phyloP scores from a whole-genome alignment of 2,797 vertebrate genomes.

The Cyclura pinguis region DNA sequence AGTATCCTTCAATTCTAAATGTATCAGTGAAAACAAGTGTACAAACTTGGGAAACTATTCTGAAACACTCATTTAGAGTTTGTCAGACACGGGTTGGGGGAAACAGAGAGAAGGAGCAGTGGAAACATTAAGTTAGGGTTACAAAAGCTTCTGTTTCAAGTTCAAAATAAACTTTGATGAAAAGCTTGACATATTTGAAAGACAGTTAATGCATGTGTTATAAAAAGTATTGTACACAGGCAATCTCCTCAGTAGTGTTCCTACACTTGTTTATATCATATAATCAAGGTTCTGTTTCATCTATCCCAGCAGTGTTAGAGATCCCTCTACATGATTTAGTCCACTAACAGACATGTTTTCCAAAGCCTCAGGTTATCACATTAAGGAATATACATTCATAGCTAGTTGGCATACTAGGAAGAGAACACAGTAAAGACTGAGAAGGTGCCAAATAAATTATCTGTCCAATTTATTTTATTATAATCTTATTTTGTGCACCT shows the following conservation, averaged over 20 bases:
- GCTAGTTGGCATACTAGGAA: background rate
- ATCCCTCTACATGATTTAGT: background rate
- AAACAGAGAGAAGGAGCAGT: background rate
- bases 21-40: slow-evolving; percentile 5
- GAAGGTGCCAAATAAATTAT: background rate
- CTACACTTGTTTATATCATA: slow-evolving; percentile 3
- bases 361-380: background rate
- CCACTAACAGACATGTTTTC: background rate
- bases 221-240: slow-evolving; percentile 1
- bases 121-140: slow-evolving; percentile 5
- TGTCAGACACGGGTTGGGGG: background rate
- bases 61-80: slow-evolving; percentile 1
- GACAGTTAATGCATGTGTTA: background rate
- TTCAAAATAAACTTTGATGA: slow-evolving; percentile 10
- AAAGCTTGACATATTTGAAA: slow-evolving; percentile 14
- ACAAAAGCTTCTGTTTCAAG: slow-evolving; percentile 4
- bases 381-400: background rate
- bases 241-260: background rate
- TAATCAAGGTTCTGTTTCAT: slow-evolving; percentile 5
- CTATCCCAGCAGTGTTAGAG: background rate
- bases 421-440: background rate
- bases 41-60: background rate
- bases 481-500: background rate
- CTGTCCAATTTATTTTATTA: background rate
- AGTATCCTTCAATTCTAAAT: background rate